phyloP scores from a whole-genome alignment of 2,113 vertebrate genomes.

The Cinclus cinclus region DNA sequence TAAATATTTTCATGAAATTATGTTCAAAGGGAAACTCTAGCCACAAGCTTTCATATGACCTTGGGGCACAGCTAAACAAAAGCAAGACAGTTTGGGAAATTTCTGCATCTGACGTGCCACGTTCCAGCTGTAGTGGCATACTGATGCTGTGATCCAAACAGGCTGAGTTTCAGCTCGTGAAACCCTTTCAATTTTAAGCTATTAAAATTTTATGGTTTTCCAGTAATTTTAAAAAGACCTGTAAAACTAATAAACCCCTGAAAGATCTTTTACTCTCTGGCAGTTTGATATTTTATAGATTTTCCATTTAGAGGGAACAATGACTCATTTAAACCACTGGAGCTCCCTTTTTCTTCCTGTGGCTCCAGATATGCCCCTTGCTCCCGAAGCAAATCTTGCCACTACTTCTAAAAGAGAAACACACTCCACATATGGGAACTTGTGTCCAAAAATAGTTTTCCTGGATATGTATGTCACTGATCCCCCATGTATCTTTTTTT shows the following conservation, averaged over 20 bases:
- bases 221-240: conserved; percentile 46
- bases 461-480: accelerated
- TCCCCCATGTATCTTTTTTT: background rate
- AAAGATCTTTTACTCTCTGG: conserved; percentile 1
- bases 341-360: background rate
- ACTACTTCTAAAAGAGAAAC: background rate
- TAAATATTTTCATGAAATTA: background rate
- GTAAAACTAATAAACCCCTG: conserved; percentile 31
- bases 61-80: background rate
- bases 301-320: conserved; percentile 36
- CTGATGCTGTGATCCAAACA: background rate
- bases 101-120: background rate
- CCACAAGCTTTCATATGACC: background rate
- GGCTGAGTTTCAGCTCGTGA: background rate
- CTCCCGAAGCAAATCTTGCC: background rate
- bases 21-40: background rate
- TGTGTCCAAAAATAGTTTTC: background rate
- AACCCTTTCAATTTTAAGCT: conserved; percentile 25
- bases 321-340: background rate
- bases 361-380: background rate
- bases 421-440: background rate
- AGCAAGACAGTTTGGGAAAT: background rate
- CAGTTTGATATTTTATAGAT: conserved; percentile 26
- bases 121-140: background rate
- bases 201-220: conserved; percentile 7